phyloP scores from a whole-genome alignment of 2,888 invertebrate species.

The Onthophagus sagittarius region DNA sequence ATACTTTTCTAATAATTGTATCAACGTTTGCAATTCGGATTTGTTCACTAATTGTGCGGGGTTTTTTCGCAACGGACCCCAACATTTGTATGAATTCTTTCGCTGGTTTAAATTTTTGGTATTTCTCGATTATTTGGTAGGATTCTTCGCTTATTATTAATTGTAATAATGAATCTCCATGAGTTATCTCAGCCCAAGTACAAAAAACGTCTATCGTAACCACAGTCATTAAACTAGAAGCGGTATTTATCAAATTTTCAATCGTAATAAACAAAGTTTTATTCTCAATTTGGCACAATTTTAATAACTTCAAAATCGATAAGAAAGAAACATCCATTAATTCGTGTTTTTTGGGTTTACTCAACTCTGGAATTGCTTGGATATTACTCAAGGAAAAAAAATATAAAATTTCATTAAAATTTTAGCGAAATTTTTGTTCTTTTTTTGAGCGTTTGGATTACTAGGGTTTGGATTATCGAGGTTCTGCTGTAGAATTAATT shows the following conservation, averaged over 20 bases:
- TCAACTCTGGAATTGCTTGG: slow-evolving; percentile 33
- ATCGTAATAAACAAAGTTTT: slow-evolving; percentile 31
- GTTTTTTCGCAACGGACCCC: slow-evolving; percentile 39
- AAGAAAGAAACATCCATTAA: slow-evolving; percentile 40
- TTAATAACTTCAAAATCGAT: slow-evolving; percentile 37
- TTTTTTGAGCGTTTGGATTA: no score
- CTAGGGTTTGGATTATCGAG: no score
- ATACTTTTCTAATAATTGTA: slow-evolving; percentile 38
- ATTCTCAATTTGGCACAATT: slow-evolving; percentile 27
- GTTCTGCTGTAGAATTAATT: no score
- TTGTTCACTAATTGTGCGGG: slow-evolving; percentile 40
- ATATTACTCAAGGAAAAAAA: slow-evolving; percentile 31
- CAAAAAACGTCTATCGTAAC: slow-evolving; percentile 42
- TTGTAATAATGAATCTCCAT: slow-evolving; percentile 38
- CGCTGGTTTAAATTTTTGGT: slow-evolving; percentile 36
- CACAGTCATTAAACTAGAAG: slow-evolving; percentile 34
- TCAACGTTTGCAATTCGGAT: slow-evolving; percentile 36
- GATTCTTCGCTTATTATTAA: slow-evolving; percentile 37
- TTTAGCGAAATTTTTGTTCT: no score
- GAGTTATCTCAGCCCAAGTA: slow-evolving; percentile 43
- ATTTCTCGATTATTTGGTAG: slow-evolving; percentile 40
- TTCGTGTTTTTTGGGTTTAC: slow-evolving; percentile 32
- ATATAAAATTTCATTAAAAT: no score
- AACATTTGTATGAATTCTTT: slow-evolving; percentile 38
- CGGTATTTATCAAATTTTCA: slow-evolving; percentile 32